Evolutionary conservation across 2,797 vertebrate genomes (phyloP).

Genomic region (Pseudocheirus occidentalis): DNA sequence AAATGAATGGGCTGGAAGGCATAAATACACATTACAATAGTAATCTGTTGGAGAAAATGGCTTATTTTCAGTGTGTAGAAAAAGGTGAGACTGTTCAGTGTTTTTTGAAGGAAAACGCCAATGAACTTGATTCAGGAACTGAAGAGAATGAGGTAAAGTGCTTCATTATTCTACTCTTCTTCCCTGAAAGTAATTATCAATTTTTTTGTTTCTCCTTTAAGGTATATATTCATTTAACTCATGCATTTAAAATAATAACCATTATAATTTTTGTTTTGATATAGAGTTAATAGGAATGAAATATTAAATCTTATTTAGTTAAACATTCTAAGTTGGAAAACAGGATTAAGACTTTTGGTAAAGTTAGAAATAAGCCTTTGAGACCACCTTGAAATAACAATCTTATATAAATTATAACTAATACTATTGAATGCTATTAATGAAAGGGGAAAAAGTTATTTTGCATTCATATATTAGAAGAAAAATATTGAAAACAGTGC

Average conservation of each 20-base stretch:
- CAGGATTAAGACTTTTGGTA: not conserved
- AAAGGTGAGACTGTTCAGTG: constrained; percentile 89
- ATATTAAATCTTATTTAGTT: not conserved
- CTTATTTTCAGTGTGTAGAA: constrained; percentile 90
- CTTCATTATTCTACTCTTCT: not conserved
- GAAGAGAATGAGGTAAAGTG: constrained; percentile 82
- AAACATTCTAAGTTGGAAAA: not conserved
- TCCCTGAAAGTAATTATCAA: not conserved
- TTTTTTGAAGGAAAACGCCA: constrained; percentile 90
- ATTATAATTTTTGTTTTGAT: not conserved
- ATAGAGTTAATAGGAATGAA: not conserved
- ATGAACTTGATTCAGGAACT: constrained; percentile 75
- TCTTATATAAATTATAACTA: not conserved
- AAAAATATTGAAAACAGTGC: not conserved
- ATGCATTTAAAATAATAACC: not conserved
- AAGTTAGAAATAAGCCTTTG: not conserved
- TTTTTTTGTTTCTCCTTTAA: not conserved
- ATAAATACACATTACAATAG: constrained; percentile 85
- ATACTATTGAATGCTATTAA: not conserved
- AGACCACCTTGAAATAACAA: not conserved
- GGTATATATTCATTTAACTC: not conserved
- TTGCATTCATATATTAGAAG: not conserved
- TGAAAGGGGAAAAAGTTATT: not conserved
- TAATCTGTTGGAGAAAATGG: constrained; percentile 84
- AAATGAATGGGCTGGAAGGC: constrained; percentile 88